phyloP scores from a whole-genome alignment of 2,888 invertebrate genomes.

The Drosophila infuscata region DNA sequence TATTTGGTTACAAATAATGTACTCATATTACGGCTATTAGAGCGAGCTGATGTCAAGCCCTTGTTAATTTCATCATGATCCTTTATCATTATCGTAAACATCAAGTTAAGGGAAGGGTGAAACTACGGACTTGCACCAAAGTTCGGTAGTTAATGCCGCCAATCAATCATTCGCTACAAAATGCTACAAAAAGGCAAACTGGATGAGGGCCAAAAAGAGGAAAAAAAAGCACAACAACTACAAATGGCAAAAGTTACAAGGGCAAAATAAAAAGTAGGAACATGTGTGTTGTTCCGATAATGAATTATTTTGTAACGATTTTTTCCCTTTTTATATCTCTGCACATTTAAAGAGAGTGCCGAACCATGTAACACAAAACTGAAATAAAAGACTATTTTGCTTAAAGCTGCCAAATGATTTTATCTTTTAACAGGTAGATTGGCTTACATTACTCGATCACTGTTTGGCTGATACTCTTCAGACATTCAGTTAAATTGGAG shows the following conservation, averaged over 20 bases:
- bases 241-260: constrained; percentile 54
- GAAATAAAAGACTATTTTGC: not conserved
- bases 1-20: not conserved
- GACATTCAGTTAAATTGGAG: constrained; percentile 17
- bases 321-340: constrained; percentile 1
- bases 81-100: not conserved
- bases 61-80: constrained; percentile 33
- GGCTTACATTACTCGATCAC: not conserved
- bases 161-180: constrained; percentile 64
- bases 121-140: constrained; percentile 35
- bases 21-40: constrained; percentile 8
- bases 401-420: not conserved
- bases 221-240: constrained; percentile 23
- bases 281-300: constrained; percentile 48
- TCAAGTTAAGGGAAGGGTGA: constrained; percentile 25
- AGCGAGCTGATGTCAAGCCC: constrained; percentile 33
- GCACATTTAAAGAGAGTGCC: constrained; percentile 8
- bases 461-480: constrained; percentile 1
- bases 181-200: constrained; percentile 52
- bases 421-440: not conserved
- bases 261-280: constrained; percentile 32
- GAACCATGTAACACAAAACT: constrained; percentile 8
- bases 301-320: constrained; percentile 39
- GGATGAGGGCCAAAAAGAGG: constrained; percentile 10
- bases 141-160: constrained; percentile 53